Conservation (phyloP, 2,113 vertebrate species). For the Clarias macrocephalus region DNA sequence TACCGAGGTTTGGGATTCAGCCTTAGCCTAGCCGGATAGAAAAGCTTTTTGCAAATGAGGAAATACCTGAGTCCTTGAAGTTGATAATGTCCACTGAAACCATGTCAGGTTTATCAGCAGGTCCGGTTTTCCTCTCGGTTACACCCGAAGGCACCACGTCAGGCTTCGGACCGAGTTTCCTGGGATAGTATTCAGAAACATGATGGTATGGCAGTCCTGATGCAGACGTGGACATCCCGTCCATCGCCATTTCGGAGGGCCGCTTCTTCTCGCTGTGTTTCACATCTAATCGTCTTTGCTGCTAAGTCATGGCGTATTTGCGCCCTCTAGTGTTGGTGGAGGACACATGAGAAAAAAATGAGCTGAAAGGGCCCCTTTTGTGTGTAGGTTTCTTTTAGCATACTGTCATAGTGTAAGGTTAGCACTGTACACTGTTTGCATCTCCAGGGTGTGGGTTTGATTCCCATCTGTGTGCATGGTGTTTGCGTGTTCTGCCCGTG, state of each 20-base stretch:
- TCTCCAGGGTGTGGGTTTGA: no score
- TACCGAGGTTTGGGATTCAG: not conserved
- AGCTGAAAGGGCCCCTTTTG: not conserved
- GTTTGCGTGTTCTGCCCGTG: no score
- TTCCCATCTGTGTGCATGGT: no score
- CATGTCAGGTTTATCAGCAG: slow-evolving; percentile 77
- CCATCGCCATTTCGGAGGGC: slow-evolving; percentile 67
- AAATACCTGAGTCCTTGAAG: slow-evolving; percentile 66
- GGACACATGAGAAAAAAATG: no score
- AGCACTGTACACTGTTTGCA: not conserved
- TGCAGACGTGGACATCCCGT: slow-evolving; percentile 73
- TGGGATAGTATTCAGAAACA: slow-evolving; percentile 72
- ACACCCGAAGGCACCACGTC: slow-evolving; percentile 79
- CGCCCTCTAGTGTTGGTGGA: not conserved
- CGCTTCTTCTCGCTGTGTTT: not conserved
- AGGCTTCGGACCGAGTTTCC: slow-evolving; percentile 76
- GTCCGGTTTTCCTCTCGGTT: slow-evolving; percentile 73
- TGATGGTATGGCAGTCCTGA: slow-evolving; percentile 64
- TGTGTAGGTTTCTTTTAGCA: not conserved
- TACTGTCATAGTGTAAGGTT: no score
- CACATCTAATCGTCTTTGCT: not conserved
- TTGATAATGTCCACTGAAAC: slow-evolving; percentile 75
- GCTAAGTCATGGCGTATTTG: not conserved
- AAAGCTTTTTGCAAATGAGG: not conserved
- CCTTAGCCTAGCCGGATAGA: not conserved